Evolutionary conservation across 1,140 invertebrate species (phyloP).

Genomic region (Drosophila subobscura): DNA sequence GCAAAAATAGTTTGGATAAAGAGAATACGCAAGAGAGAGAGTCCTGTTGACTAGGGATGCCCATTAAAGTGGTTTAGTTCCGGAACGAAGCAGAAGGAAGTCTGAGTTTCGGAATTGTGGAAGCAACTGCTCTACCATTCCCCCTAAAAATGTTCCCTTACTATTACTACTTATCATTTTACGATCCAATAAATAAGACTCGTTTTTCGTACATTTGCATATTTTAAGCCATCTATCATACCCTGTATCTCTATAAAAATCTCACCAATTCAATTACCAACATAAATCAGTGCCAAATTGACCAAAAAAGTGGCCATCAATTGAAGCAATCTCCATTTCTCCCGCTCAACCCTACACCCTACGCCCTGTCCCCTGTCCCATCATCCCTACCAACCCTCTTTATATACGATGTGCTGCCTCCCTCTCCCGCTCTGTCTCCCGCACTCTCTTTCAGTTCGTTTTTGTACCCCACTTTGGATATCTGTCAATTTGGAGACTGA

Average conservation of each 20-base stretch:
- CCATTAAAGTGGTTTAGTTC: neutral
- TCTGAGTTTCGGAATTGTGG: too few relatives aligned
- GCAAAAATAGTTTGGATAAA: constrained; percentile 22
- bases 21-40: too few relatives aligned
- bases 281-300: constrained; percentile 43
- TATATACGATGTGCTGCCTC: constrained; percentile 10
- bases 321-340: constrained; percentile 9
- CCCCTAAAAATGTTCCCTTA: neutral
- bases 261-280: constrained; percentile 48
- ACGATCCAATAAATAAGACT: neutral
- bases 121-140: neutral
- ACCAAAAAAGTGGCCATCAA: constrained; percentile 53
- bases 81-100: too few relatives aligned
- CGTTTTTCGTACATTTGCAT: constrained; percentile 1
- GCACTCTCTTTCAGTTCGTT: neutral
- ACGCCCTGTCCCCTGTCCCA: too few relatives aligned
- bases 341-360: neutral
- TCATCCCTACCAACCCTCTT: neutral
- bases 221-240: constrained; percentile 37
- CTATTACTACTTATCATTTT: too few relatives aligned
- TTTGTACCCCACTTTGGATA: constrained; percentile 24
- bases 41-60: constrained; percentile 8
- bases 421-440: neutral
- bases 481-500: constrained; percentile 54
- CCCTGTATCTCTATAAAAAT: constrained; percentile 11